Percentiles rank a stretch among this genome's conserved stretches.
These are phyloP conservation scores for Amniataba percoides DNA, from an alignment of 2,797 vertebrate genomes.

Conservation along the genomic window DNA sequence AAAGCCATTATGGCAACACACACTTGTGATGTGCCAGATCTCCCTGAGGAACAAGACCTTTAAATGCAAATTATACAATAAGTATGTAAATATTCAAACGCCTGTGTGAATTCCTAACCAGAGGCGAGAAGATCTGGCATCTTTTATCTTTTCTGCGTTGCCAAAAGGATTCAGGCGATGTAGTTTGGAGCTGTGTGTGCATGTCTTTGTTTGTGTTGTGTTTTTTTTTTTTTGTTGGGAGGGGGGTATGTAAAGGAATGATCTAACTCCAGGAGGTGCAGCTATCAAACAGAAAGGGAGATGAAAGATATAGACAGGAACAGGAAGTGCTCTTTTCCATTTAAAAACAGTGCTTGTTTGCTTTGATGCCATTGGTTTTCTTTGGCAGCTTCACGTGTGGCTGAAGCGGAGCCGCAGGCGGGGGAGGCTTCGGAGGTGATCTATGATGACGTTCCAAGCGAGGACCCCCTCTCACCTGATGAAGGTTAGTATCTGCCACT, in stretches of 20 bases:
- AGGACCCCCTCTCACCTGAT: slow-evolving; percentile 79
- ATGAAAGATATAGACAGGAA: slow-evolving; percentile 7
- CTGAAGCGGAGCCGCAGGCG: slow-evolving; percentile 45
- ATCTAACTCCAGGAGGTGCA: slow-evolving; percentile 42
- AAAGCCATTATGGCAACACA: slow-evolving; percentile 48
- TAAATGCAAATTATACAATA: slow-evolving; percentile 49
- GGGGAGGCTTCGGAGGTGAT: slow-evolving; percentile 87
- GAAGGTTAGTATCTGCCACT: slow-evolving; percentile 73
- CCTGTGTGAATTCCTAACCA: slow-evolving; percentile 29
- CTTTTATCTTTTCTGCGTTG: slow-evolving; percentile 46
- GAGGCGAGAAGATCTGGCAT: slow-evolving; percentile 18
- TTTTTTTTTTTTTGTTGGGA: neutral
- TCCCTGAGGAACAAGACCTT: slow-evolving; percentile 29
- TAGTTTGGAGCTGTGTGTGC: slow-evolving; percentile 17
- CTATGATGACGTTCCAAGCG: slow-evolving; percentile 94
- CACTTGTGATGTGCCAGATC: slow-evolving; percentile 27
- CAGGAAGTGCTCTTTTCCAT: slow-evolving; percentile 7
- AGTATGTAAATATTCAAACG: slow-evolving; percentile 55
- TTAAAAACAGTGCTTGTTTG: slow-evolving; percentile 25
- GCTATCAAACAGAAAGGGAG: slow-evolving; percentile 35
- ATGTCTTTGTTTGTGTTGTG: slow-evolving; percentile 15
- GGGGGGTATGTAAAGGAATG: slow-evolving; percentile 33
- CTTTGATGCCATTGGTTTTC: slow-evolving; percentile 25
- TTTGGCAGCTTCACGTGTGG: slow-evolving; percentile 33
- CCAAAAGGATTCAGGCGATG: slow-evolving; percentile 29